phyloP scores from a whole-genome alignment of 2,888 invertebrate genomes.

The Podabrus alpinus region DNA sequence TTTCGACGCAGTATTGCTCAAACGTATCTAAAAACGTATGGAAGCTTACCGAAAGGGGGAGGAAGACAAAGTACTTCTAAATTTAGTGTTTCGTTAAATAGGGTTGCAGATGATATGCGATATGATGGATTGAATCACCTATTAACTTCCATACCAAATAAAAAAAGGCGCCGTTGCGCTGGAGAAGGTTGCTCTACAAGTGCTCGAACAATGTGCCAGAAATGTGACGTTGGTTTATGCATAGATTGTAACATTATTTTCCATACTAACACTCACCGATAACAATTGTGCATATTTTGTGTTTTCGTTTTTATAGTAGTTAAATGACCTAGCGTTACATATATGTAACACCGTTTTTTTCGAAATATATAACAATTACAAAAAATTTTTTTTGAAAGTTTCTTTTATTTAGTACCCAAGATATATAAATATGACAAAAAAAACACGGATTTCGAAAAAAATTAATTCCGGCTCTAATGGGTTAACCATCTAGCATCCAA shows the following conservation, averaged over 20 bases:
- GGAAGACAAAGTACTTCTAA: no score
- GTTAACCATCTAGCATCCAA: no score
- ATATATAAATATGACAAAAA: no score
- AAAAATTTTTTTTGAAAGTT: neutral
- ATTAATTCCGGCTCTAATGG: no score
- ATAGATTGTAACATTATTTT: neutral
- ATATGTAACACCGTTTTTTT: neutral
- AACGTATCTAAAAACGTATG: constrained; percentile 21
- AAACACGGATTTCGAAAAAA: no score
- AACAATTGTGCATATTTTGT: neutral
- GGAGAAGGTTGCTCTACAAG: neutral
- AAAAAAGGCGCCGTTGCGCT: no score
- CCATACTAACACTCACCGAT: no score
- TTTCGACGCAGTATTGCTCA: constrained; percentile 20
- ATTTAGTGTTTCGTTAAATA: no score
- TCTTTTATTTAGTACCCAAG: no score
- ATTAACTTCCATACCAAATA: no score
- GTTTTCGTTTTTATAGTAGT: neutral
- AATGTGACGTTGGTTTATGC: neutral
- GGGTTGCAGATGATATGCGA: no score
- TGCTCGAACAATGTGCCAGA: neutral
- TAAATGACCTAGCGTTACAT: neutral
- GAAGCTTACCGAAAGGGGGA: constrained; percentile 16
- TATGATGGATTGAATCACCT: no score
- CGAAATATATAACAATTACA: neutral